phyloP scores from a whole-genome alignment of 2,113 vertebrate species.

The Myiozetetes cayanensis region DNA sequence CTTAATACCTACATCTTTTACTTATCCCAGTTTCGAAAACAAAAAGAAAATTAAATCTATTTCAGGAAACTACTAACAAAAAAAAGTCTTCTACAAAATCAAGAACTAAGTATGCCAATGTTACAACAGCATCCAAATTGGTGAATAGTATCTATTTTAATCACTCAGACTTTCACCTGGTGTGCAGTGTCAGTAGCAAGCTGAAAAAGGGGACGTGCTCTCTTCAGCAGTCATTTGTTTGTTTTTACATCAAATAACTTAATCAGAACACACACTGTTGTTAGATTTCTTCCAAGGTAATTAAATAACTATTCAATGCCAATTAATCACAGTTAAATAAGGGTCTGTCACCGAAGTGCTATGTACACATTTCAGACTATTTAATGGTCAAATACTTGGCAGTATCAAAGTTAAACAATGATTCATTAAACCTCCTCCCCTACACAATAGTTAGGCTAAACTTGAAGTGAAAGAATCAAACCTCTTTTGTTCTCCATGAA shows the following conservation, averaged over 20 bases:
- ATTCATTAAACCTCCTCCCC: slow-evolving; percentile 86
- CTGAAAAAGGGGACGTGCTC: neutral
- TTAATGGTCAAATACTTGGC: slow-evolving; percentile 83
- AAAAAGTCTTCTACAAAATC: neutral
- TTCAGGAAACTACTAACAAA: neutral
- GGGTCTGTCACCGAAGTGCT: slow-evolving; percentile 74
- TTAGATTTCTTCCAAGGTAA: slow-evolving; percentile 76
- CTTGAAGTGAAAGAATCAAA: slow-evolving; percentile 80
- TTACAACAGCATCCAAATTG: neutral
- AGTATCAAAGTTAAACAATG: slow-evolving; percentile 90
- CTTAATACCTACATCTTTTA: neutral
- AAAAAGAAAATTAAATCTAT: neutral
- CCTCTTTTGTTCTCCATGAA: slow-evolving; percentile 87
- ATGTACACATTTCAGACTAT: slow-evolving; percentile 78
- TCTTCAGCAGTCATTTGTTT: slow-evolving; percentile 21
- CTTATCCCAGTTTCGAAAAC: neutral
- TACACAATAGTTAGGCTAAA: slow-evolving; percentile 85
- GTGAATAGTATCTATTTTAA: neutral
- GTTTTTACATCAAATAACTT: slow-evolving; percentile 72
- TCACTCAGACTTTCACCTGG: neutral
- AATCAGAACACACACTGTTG: slow-evolving; percentile 75
- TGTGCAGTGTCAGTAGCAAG: neutral
- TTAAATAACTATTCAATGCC: slow-evolving; percentile 80
- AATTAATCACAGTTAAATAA: slow-evolving; percentile 84
- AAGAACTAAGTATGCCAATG: neutral